These are phyloP conservation scores for Upupa epops DNA, from an alignment of 2,113 vertebrate genomes.

Conservation along the genomic window DNA sequence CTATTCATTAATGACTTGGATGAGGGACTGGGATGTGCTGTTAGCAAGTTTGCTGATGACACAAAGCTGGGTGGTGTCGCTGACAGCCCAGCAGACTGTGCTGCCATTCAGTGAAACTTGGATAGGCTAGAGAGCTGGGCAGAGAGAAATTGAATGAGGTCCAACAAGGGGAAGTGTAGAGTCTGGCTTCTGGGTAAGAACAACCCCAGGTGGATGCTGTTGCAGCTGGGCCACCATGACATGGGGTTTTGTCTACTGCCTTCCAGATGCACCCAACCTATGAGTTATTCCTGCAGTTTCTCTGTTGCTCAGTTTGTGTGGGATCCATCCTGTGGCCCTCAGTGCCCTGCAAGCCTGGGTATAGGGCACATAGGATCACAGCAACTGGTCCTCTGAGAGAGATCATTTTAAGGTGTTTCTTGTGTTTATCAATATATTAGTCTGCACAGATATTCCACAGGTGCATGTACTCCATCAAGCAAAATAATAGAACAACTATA, in stretches of 20 bases:
- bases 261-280: not conserved
- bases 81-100: no score
- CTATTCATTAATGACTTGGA: no score
- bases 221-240: not conserved
- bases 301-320: not conserved
- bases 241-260: rapidly evolving
- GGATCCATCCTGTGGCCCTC: not conserved
- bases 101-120: no score
- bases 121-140: no score
- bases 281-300: not conserved
- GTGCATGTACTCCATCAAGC: not conserved
- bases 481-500: not conserved
- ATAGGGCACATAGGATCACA: not conserved
- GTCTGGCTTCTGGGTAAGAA: no score
- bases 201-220: not conserved
- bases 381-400: not conserved
- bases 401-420: not conserved
- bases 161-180: no score
- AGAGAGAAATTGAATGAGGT: no score
- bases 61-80: no score
- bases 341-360: not conserved
- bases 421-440: not conserved
- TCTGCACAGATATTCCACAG: not conserved
- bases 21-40: no score
- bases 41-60: no score